phyloP scores from a whole-genome alignment of 2,797 vertebrate species.

The Merluccius polli region DNA sequence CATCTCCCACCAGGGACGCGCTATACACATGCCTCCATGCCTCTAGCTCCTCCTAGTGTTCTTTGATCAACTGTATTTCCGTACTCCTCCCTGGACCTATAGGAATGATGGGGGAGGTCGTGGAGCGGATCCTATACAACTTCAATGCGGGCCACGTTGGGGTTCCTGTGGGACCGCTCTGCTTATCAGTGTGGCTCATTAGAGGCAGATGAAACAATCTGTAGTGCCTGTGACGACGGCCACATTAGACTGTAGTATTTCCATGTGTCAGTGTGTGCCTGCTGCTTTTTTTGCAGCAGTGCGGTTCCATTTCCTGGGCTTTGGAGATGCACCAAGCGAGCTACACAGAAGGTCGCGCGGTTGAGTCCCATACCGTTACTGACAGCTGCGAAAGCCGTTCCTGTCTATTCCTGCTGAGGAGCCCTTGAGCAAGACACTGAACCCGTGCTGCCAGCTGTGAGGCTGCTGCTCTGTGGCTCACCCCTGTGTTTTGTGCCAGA shows the following conservation, averaged over 20 bases:
- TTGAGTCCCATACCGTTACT: not conserved
- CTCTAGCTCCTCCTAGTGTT: slow-evolving; percentile 45
- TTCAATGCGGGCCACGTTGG: slow-evolving; percentile 32
- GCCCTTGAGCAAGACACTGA: slow-evolving; percentile 7
- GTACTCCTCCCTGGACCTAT: slow-evolving; percentile 27
- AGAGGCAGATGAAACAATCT: slow-evolving; percentile 37
- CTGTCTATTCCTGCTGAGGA: not conserved
- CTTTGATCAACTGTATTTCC: slow-evolving; percentile 60
- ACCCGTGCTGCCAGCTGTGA: not conserved
- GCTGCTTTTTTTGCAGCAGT: slow-evolving; percentile 17
- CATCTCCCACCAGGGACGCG: slow-evolving; percentile 42
- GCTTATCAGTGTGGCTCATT: slow-evolving; percentile 39
- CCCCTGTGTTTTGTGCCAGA: not conserved
- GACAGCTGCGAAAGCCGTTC: not conserved
- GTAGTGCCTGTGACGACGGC: not conserved
- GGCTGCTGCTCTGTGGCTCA: not conserved
- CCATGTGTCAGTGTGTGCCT: slow-evolving; percentile 16
- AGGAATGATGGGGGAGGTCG: slow-evolving; percentile 16
- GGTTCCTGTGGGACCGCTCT: slow-evolving; percentile 24
- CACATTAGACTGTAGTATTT: not conserved
- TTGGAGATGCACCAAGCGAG: not conserved
- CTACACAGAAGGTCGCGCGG: not conserved
- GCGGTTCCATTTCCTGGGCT: not conserved
- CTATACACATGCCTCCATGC: slow-evolving; percentile 46
- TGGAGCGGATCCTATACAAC: slow-evolving; percentile 38